phyloP scores from a whole-genome alignment of 2,113 vertebrate genomes.

The Eretmochelys imbricata region DNA sequence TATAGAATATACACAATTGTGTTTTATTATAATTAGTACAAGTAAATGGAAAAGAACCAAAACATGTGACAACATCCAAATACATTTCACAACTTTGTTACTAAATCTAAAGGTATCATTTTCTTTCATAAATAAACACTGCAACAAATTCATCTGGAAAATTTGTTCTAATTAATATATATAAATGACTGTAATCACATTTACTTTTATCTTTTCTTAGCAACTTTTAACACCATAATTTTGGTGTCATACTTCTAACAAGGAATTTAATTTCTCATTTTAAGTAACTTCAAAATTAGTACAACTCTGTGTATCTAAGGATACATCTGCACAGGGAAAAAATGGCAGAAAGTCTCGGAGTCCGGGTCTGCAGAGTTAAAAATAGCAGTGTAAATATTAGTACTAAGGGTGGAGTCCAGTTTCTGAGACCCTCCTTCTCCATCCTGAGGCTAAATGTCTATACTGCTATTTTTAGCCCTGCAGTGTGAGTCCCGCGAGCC shows the following conservation, averaged over 20 bases:
- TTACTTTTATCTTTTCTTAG: not conserved
- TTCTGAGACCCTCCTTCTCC: not conserved
- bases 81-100: not conserved
- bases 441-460: not conserved
- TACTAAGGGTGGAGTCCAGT: not conserved
- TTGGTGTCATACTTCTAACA: constrained; percentile 31
- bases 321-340: not conserved
- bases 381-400: not conserved
- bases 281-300: not conserved
- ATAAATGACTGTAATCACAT: constrained; percentile 51
- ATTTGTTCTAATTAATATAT: constrained; percentile 52
- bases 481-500: not conserved
- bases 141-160: constrained; percentile 31
- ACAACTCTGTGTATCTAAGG: not conserved
- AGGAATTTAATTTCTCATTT: not conserved
- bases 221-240: constrained; percentile 39
- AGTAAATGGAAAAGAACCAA: not conserved
- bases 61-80: not conserved
- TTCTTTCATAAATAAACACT: constrained; percentile 38
- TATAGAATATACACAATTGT: not conserved
- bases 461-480: not conserved
- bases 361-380: not conserved
- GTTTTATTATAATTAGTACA: not conserved
- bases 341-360: not conserved
- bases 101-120: constrained; percentile 23